Evolutionary conservation across 2,113 vertebrate species (phyloP).

Genomic region (Brienomyrus longianalis): DNA sequence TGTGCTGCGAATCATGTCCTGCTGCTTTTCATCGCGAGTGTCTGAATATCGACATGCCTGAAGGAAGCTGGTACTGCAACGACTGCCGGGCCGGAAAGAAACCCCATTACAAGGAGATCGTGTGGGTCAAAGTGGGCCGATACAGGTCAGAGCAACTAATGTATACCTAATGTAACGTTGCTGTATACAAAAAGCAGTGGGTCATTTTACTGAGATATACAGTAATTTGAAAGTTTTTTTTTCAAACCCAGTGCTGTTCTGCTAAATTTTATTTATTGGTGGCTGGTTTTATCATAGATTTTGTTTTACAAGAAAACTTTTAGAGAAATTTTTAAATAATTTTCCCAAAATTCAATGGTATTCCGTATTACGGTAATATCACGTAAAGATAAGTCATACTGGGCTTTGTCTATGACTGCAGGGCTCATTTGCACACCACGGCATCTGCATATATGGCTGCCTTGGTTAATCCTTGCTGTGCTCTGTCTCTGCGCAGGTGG

Average conservation of each 20-base stretch:
- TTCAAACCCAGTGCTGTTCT: background rate
- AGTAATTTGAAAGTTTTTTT: background rate
- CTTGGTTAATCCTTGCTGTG: background rate
- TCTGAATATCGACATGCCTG: constrained; percentile 95
- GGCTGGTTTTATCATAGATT: background rate
- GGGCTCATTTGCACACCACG: background rate
- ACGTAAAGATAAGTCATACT: background rate
- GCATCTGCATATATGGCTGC: background rate
- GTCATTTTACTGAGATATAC: background rate
- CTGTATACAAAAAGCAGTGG: background rate
- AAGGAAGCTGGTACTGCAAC: constrained; percentile 97
- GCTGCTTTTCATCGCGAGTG: constrained; percentile 97
- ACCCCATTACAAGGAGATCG: constrained; percentile 90
- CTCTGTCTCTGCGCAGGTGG: constrained; percentile 65
- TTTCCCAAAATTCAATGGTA: background rate
- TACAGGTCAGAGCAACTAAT: constrained; percentile 70
- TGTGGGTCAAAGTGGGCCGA: constrained; percentile 96
- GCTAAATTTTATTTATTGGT: background rate
- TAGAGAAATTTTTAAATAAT: background rate
- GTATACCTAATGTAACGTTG: background rate
- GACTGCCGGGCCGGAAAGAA: constrained; percentile 96
- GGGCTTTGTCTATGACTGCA: background rate
- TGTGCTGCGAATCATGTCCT: constrained; percentile 96
- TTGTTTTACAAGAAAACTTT: background rate
- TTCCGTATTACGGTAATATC: background rate